phyloP scores from a whole-genome alignment of 2,888 invertebrate genomes.

The Peribatodes rhomboidaria region DNA sequence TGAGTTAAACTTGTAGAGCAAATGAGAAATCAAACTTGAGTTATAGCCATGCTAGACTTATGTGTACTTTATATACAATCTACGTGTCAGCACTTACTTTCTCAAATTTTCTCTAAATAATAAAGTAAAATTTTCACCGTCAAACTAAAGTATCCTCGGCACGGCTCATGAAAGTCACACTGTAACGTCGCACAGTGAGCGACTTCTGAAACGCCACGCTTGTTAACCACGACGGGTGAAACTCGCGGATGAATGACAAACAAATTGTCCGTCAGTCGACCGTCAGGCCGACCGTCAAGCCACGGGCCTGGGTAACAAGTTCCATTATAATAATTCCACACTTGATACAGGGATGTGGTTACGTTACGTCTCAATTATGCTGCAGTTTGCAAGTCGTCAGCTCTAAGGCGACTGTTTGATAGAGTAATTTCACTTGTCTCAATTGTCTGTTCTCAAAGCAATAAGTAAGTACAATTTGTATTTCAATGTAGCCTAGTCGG shows the following conservation, averaged over 20 bases:
- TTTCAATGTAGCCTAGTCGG: no score
- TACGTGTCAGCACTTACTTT: no score
- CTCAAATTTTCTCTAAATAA: neutral
- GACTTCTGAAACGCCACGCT: slow-evolving; percentile 57
- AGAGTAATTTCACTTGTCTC: slow-evolving; percentile 38
- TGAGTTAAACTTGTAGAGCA: no score
- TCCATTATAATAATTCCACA: slow-evolving; percentile 46
- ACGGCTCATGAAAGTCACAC: slow-evolving; percentile 15
- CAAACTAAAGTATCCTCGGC: neutral
- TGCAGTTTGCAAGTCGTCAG: slow-evolving; percentile 40
- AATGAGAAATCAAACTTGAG: no score
- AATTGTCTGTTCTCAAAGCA: neutral
- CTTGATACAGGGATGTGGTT: slow-evolving; percentile 41
- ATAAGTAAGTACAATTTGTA: neutral
- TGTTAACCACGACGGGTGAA: slow-evolving; percentile 55
- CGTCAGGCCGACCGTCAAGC: slow-evolving; percentile 29
- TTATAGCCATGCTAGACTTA: no score
- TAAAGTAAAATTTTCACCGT: neutral
- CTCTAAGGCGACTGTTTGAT: slow-evolving; percentile 8
- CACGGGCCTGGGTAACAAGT: slow-evolving; percentile 39
- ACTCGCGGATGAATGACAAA: slow-evolving; percentile 63
- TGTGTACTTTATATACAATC: no score
- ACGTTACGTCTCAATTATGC: slow-evolving; percentile 39
- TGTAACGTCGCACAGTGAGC: slow-evolving; percentile 48
- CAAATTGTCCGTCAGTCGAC: slow-evolving; percentile 64